Evolutionary conservation across 2,797 vertebrate species (phyloP).

Genomic region (Sebastiscus tertius): DNA sequence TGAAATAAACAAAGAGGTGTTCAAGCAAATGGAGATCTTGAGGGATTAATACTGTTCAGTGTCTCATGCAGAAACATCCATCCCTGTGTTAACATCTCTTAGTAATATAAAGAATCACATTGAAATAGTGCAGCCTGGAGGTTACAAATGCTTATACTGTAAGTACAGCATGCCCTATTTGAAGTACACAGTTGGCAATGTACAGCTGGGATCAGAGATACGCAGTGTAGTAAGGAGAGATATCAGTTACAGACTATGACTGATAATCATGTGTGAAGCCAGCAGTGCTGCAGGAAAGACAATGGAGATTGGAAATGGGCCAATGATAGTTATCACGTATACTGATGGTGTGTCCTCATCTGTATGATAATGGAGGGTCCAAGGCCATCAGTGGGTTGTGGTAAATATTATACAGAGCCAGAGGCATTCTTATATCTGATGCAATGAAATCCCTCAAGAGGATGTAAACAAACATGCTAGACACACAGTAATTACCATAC

Average conservation of each 20-base stretch:
- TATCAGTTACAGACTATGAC: neutral
- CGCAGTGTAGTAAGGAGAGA: neutral
- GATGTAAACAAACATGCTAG: neutral
- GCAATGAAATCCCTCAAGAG: neutral
- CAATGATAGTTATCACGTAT: neutral
- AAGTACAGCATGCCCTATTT: too few relatives aligned
- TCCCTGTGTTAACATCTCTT: neutral
- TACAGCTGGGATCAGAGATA: neutral
- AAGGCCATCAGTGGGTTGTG: neutral
- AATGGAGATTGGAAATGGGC: neutral
- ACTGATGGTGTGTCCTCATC: neutral
- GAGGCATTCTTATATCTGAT: neutral
- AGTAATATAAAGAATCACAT: neutral
- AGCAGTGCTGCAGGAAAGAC: neutral
- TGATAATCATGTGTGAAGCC: neutral
- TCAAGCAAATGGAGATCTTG: neutral
- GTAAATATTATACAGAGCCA: neutral
- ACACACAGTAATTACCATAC: neutral
- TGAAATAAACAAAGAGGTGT: neutral
- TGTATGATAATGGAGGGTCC: neutral
- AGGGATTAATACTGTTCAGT: neutral
- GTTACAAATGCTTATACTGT: neutral
- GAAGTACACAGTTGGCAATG: too few relatives aligned
- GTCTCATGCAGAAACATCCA: neutral
- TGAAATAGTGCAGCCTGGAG: neutral